Evolutionary conservation across 1,140 invertebrate genomes (phyloP), one percentile per base, ranked within the genome.

Genomic region (Wasmannia auropunctata): DNA sequence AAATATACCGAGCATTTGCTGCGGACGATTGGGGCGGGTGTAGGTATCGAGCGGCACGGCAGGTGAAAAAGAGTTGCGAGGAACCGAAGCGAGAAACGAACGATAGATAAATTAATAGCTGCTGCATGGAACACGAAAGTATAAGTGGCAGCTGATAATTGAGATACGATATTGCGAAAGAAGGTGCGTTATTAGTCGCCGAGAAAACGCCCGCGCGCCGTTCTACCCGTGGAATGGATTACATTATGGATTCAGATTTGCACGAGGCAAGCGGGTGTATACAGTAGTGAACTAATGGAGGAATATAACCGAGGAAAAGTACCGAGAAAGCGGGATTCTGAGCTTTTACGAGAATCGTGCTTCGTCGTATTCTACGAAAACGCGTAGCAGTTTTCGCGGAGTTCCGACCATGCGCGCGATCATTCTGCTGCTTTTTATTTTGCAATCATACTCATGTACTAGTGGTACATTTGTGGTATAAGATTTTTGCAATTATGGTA

Each of bases 211-310:
- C n/a, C n/a, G n/a, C n/a, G n/a, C n/a, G n/a, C 72, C n/a, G 58
- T 58, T 34, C 3, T 43, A 10, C 43, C 19, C 34, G 10, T 37
- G n/a, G 69, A 75, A 46, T 56, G 70, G 22, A 85, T 85, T 85
- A 62, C 43, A 77, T 85, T 85, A 85, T 51, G 72, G 72, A 85
- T 85, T 85, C 81, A 63, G 56, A 75, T 85, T 85, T 77, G 34
- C 72, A 8, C 72, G 28, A 28, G 34, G 31, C 58, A 62, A 37
- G 25, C 31, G 60, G 54, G 19, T 58, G 28, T 54, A 40, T 54
- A 56, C 46, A 51, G 31, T 25, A 16, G 56, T 28, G 70, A 76
- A 25, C 54, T 85, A 85, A 85, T 62, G 69, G 81, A 85, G 37
- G 81, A 85, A 85, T 51, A 28, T 76, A 28, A 22, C 22, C 28